phyloP scores from a whole-genome alignment of 2,113 vertebrate genomes.

The Chaenogobius annularis region DNA sequence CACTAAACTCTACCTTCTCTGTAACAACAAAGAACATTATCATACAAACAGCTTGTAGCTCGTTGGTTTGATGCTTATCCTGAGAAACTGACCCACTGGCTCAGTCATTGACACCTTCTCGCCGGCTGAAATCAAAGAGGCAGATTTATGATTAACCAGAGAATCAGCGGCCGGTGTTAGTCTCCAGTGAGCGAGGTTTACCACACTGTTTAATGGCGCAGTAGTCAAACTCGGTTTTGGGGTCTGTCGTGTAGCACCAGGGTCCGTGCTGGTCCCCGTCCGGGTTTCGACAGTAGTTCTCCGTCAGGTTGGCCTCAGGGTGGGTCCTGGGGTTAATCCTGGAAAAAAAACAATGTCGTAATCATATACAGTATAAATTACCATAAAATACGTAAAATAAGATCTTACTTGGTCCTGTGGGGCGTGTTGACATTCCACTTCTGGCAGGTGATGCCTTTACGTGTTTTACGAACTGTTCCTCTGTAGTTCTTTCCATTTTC shows the following conservation, averaged over 20 bases:
- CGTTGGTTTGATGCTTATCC: constrained; percentile 3
- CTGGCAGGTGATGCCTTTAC: constrained; percentile 93
- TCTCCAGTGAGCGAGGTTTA: constrained; percentile 48
- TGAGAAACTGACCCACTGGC: constrained; percentile 65
- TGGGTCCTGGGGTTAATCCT: constrained; percentile 81
- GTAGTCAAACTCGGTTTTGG: constrained; percentile 92
- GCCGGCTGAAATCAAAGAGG: constrained; percentile 70
- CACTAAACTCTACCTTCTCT: constrained; percentile 83
- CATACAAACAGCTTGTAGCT: not conserved
- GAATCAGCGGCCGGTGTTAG: constrained; percentile 11
- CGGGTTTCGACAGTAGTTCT: constrained; percentile 93
- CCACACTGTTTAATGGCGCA: constrained; percentile 90
- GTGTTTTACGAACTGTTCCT: constrained; percentile 86
- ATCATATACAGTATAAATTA: not conserved
- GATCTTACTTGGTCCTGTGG: constrained; percentile 84
- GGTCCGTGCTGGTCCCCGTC: constrained; percentile 91
- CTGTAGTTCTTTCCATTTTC: constrained; percentile 85
- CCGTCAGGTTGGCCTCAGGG: constrained; percentile 82
- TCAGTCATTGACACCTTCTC: constrained; percentile 69
- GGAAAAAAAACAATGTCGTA: not conserved
- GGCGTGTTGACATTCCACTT: constrained; percentile 84
- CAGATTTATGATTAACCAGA: constrained; percentile 30
- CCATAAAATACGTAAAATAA: not conserved
- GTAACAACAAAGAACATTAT: constrained; percentile 22
- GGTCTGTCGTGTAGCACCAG: constrained; percentile 95